These are phyloP conservation scores for Melanitta fusca DNA, from an alignment of 2,797 vertebrate species.

Conservation along the genomic window DNA sequence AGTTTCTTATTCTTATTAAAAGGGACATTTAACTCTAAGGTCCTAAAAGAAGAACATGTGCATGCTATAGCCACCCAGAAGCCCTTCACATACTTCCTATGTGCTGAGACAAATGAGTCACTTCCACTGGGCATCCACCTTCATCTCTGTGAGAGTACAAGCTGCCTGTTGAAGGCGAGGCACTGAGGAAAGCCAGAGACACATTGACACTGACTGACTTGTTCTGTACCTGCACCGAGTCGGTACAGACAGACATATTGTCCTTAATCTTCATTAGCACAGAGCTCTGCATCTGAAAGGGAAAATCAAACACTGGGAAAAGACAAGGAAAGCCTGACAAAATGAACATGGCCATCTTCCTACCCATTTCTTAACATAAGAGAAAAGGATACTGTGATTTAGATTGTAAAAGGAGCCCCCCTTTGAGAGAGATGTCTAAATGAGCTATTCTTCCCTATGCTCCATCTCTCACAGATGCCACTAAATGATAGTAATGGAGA, in stretches of 20 bases:
- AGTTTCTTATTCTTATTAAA: conserved; percentile 39
- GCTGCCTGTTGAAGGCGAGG: neutral
- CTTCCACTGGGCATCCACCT: neutral
- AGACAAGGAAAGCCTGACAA: neutral
- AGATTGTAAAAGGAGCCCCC: neutral
- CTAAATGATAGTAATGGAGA: neutral
- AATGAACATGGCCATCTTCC: neutral
- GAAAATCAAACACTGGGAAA: neutral
- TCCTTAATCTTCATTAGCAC: conserved; percentile 31
- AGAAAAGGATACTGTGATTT: neutral
- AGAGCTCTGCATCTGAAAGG: neutral
- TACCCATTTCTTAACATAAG: neutral
- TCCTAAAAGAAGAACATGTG: neutral
- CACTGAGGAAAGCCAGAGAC: neutral
- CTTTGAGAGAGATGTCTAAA: neutral
- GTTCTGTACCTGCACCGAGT: neutral
- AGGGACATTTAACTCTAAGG: neutral
- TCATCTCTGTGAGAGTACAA: neutral
- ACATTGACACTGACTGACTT: neutral
- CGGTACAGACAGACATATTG: neutral
- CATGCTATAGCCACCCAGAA: neutral
- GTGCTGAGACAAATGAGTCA: conserved; percentile 4
- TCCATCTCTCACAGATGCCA: neutral
- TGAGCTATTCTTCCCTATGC: neutral
- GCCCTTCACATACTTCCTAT: neutral